These are phyloP conservation scores for Homarus americanus DNA, from an alignment of 1,140 invertebrate genomes.

Conservation along the genomic window DNA sequence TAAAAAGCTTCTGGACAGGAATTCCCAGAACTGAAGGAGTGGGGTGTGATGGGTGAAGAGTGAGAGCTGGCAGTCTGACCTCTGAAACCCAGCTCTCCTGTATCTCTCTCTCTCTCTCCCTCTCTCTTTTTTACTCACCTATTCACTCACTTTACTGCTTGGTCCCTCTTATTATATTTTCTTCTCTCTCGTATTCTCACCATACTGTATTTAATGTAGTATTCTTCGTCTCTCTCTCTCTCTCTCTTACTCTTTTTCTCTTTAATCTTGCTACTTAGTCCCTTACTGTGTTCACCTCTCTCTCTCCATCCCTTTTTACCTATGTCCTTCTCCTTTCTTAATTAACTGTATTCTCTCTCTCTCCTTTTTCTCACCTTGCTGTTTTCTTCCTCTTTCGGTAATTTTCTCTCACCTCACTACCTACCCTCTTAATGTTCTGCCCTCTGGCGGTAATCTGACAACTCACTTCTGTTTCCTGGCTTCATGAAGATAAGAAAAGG, in stretches of 20 bases:
- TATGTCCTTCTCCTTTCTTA: neutral
- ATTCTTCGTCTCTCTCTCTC: neutral
- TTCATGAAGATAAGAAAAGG: no score
- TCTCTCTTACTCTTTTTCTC: neutral
- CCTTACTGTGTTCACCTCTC: neutral
- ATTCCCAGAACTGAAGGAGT: no score
- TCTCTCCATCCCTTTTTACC: neutral
- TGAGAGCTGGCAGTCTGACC: no score
- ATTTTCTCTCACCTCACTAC: neutral
- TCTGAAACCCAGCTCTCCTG: no score
- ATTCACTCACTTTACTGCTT: no score
- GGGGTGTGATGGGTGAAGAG: no score
- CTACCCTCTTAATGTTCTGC: neutral
- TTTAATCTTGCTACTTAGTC: neutral
- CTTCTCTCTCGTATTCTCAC: no score
- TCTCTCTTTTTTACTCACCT: no score
- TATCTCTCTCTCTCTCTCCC: neutral
- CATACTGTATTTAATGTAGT: neutral
- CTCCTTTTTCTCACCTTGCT: neutral
- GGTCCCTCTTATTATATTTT: no score
- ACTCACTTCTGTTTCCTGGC: no score
- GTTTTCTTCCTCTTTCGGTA: neutral
- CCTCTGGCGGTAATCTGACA: no score
- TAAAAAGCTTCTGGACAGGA: no score
- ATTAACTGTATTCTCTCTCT: neutral